Conservation (phyloP, 2,797 vertebrate genomes). For the Polyboroides typus region DNA sequence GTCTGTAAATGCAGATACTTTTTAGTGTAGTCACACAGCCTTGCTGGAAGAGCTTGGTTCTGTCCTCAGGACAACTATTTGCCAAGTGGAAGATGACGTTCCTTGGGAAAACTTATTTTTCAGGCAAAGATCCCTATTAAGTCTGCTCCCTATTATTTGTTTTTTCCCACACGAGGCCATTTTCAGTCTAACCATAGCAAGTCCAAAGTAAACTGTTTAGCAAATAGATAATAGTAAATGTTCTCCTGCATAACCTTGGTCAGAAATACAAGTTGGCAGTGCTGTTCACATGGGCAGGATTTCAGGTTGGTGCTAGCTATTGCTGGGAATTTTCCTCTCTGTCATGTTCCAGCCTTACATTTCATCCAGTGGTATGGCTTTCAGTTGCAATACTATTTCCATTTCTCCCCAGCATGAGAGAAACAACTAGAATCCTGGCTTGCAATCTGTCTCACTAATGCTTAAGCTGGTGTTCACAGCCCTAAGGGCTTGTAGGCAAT, state of each 20-base stretch:
- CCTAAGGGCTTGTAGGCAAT: conserved; percentile 55
- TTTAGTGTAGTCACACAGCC: not conserved
- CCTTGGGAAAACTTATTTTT: not conserved
- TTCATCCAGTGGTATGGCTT: not conserved
- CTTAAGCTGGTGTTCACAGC: conserved; percentile 29
- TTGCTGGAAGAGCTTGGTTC: not conserved
- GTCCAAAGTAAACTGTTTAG: not conserved
- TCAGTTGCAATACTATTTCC: not conserved
- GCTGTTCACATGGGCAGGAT: not conserved
- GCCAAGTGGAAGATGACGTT: not conserved
- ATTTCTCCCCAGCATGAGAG: conserved; percentile 9
- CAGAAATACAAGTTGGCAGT: not conserved
- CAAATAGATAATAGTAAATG: not conserved
- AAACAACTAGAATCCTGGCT: conserved; percentile 15
- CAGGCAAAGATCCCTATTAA: not conserved
- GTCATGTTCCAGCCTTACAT: not conserved
- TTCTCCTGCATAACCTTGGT: not conserved
- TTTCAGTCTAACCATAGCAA: not conserved
- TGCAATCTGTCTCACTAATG: conserved; percentile 68
- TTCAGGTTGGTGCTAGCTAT: not conserved
- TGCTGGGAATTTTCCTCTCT: not conserved
- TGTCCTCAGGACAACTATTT: not conserved
- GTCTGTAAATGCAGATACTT: not conserved
- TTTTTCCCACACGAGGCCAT: not conserved
- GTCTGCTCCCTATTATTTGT: not conserved